Base-by-base conservation (phyloP, 2,113 vertebrate genomes). In the Pangasianodon gigas region DNA sequence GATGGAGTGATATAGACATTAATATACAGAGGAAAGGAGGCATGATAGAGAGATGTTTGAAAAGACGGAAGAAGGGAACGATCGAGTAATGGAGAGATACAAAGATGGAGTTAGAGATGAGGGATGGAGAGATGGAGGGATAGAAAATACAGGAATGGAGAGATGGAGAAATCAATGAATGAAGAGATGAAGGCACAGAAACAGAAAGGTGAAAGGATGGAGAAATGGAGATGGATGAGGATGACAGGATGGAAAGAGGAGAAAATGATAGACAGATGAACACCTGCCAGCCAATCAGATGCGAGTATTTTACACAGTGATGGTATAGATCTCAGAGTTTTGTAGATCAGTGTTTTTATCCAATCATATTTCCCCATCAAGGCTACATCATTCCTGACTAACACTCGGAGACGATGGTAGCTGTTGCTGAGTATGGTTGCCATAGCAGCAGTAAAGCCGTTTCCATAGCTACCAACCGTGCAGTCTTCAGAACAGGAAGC, bases 401-500 rank as follows among this genome's bases (percentile, higher is more conserved):
- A 74, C 74, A 75, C 24, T 79, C 46, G 0, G 48, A 77, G 74
- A 46, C 21, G 9, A 77, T 2, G 3, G 21, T 48, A 26, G 10
- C 9, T 26, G 56, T 62, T 60, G 56, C 32, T 48, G 4, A 48
- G 13, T 46, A 10, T 69, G 65, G n/a, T 86, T 52, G 85, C 79
- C 29, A 52, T 86, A 84, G 69, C 58, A 75, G 9, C 21, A 18
- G 4, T 62, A 48, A 88, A 0, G 26, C 32, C 4, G 26, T 65
- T 21, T 46, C 67, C 26, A n/a, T 85, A 41, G 77, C 44, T 26
- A 93, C 92, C 32, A 93, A 99, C 98, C 0, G 97, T 98, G 91
- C 95, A 88, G 91, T 99, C 98, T 94, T 99, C 98, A 0, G 98
- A 99, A 93, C 98, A 98, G 0, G 98, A 99, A 4, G 98, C 98